Evolutionary conservation across 2,113 vertebrate species (phyloP).

Genomic region (Scartelaos histophorus): DNA sequence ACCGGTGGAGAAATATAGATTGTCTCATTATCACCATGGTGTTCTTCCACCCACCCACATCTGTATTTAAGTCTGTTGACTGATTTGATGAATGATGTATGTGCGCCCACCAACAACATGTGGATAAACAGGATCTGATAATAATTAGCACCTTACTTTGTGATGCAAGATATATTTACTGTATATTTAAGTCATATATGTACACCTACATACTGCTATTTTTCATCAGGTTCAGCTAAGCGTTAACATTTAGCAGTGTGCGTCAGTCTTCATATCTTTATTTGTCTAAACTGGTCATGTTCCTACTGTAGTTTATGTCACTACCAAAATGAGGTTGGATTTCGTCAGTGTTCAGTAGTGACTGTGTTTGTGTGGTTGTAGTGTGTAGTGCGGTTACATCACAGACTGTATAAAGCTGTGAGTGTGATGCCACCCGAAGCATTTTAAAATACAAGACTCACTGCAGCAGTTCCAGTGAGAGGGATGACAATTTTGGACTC

Average conservation of each 20-base stretch:
- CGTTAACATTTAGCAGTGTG: neutral
- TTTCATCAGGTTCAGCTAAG: neutral
- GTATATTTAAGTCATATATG: neutral
- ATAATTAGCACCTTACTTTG: neutral
- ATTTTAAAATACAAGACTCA: too few relatives aligned
- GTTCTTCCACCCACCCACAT: conserved; percentile 33
- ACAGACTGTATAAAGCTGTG: too few relatives aligned
- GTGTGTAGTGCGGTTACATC: too few relatives aligned
- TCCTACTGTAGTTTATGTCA: neutral
- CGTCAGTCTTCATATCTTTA: neutral
- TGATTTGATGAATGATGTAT: conserved; percentile 22
- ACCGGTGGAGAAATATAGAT: conserved; percentile 13
- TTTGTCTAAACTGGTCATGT: neutral
- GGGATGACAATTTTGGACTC: too few relatives aligned
- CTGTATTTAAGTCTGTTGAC: conserved; percentile 18
- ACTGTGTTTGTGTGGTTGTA: too few relatives aligned
- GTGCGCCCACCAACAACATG: neutral
- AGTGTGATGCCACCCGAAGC: too few relatives aligned
- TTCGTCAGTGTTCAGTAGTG: neutral
- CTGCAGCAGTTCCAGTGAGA: too few relatives aligned
- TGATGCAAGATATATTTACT: neutral
- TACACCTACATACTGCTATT: neutral
- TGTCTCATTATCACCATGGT: conserved; percentile 16
- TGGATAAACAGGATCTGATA: conserved; percentile 13
- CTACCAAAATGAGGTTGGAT: neutral